A percentile compares a stretch with the other conserved stretches of the same genome.
Conservation (phyloP, 2,113 vertebrate genomes). For the Stigmatopora argus region DNA sequence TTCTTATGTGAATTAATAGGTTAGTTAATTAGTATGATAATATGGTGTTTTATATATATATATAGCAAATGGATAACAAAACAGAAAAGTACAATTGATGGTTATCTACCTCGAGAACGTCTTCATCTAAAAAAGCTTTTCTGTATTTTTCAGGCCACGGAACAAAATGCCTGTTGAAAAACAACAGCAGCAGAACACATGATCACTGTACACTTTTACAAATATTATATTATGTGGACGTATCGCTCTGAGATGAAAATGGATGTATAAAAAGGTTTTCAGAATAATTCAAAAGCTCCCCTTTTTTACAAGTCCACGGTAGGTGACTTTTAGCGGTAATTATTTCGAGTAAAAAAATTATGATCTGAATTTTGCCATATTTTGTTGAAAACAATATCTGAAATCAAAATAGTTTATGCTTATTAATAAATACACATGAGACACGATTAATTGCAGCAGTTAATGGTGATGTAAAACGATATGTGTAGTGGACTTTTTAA, state of each 20-base stretch:
- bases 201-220: constrained; percentile 7
- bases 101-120: not conserved
- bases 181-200: constrained; percentile 7
- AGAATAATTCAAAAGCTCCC: not conserved
- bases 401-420: not conserved
- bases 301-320: not conserved
- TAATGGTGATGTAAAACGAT: not conserved
- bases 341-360: not conserved
- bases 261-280: not conserved
- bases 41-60: not conserved
- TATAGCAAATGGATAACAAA: not conserved
- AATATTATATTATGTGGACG: not conserved
- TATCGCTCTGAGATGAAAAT: not conserved
- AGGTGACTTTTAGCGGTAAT: not conserved
- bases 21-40: not conserved
- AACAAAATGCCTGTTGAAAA: constrained; percentile 17
- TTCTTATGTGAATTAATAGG: not conserved
- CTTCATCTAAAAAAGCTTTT: not conserved
- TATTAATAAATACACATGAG: not conserved
- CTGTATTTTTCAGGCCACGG: constrained; percentile 32
- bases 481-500: not conserved
- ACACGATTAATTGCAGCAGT: not conserved
- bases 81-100: not conserved
- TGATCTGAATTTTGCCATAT: not conserved
- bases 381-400: not conserved